phyloP scores from a whole-genome alignment of 1,140 invertebrate genomes.

The Belonocnema kinseyi region DNA sequence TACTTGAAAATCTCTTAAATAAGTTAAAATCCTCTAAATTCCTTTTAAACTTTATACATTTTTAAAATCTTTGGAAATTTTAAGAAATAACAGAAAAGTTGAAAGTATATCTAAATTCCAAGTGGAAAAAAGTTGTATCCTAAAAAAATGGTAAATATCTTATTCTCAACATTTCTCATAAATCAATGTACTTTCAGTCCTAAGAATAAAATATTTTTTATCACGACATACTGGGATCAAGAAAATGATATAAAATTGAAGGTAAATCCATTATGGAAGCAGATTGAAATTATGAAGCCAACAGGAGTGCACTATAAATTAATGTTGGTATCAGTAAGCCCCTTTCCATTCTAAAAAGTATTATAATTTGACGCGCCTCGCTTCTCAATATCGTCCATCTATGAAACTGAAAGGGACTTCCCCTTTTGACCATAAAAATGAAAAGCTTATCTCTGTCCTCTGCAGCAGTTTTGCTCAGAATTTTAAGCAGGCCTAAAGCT shows the following conservation, averaged over 20 bases:
- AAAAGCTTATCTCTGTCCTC: slow-evolving; percentile 1
- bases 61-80: too few relatives aligned
- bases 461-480: slow-evolving; percentile 1
- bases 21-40: too few relatives aligned
- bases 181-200: too few relatives aligned
- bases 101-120: too few relatives aligned
- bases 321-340: slow-evolving; percentile 24
- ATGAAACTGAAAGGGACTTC: background rate
- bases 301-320: slow-evolving; percentile 15
- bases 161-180: too few relatives aligned
- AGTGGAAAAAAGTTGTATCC: too few relatives aligned
- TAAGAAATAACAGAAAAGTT: too few relatives aligned
- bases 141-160: too few relatives aligned
- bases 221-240: background rate
- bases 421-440: slow-evolving; percentile 15
- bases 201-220: too few relatives aligned
- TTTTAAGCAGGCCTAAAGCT: background rate
- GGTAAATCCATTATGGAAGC: background rate
- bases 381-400: slow-evolving; percentile 16
- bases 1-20: too few relatives aligned
- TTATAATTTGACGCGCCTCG: slow-evolving; percentile 28
- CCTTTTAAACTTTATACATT: too few relatives aligned
- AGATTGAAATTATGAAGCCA: slow-evolving; percentile 9
- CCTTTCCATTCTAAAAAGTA: slow-evolving; percentile 20
- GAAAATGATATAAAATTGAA: background rate